Evolutionary conservation across 2,888 invertebrate genomes (phyloP), one percentile per base, ranked within the genome.

Genomic region (Taenaris catops): DNA sequence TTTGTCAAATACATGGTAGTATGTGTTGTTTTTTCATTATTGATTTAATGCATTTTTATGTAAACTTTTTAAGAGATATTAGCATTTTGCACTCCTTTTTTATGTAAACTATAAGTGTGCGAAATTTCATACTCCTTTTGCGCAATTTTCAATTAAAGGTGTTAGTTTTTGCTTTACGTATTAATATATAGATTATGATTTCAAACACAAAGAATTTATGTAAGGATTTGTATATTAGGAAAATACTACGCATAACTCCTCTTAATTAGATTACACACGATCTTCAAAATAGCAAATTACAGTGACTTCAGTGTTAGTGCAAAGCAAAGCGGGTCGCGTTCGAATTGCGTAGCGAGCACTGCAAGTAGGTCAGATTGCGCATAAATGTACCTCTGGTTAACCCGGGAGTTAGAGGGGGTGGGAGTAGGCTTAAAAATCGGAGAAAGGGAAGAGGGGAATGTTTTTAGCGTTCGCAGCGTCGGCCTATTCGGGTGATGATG

Each of bases 341-440:
- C 70, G 70, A 72, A 74, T 81, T 80, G 81, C 81, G 81, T 79
- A 75, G 79, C 47, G 67, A 69, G 62, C 73, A 70, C 68, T 72
- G 69, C 74, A 84, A 78, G 63, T 84, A 70, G 84, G 84, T 84
- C 80, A 83, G 67, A 86, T 86, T 83, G 84, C 78, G 81, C 84
- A 84, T 86, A 86, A 84, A 84, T 83, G 86, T 83, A 84, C 74
- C 83, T 80, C 80, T 62, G 76, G 81, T 84, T 84, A 86, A 84
- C 83, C 80, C 79, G 80, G 83, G 79, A 63, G 80, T 81, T 81
- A 79, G 75, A 67, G 79, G 78, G 71, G 61, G 72, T 50, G 53
- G 76, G 75, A 63, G 83, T 83, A 83, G 84, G 84, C 83, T 83
- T 83, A 84, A 84, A 86, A 86, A 84, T 81, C 68, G 72, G 69